Percentiles rank a stretch among this genome's conserved stretches.
Evolutionary conservation across 2,113 vertebrate genomes (phyloP).

Genomic region (Apteryx mantelli): DNA sequence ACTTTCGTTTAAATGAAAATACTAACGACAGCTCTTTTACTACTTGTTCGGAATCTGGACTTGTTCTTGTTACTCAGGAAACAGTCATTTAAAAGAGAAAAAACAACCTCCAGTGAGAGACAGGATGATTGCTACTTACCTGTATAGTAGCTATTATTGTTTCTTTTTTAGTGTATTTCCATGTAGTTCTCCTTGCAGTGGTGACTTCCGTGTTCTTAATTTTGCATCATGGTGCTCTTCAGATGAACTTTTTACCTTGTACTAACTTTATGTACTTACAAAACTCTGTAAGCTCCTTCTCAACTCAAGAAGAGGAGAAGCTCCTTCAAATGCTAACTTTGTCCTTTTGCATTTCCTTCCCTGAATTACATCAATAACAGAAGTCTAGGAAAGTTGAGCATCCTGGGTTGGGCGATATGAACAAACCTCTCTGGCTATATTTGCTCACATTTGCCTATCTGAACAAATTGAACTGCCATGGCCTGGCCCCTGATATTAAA

Average conservation of each 20-base stretch:
- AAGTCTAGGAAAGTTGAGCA: neutral
- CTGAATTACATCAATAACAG: neutral
- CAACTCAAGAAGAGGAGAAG: neutral
- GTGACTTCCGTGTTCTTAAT: neutral
- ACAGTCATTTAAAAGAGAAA: neutral
- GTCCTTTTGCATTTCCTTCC: neutral
- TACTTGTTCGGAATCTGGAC: neutral
- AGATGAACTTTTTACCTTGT: neutral
- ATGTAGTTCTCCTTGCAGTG: neutral
- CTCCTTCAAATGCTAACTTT: neutral
- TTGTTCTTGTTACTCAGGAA: neutral
- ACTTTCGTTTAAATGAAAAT: neutral
- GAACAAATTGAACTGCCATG: rapidly evolving
- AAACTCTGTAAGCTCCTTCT: neutral
- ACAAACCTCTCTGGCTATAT: neutral
- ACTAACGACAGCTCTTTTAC: neutral
- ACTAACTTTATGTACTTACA: neutral
- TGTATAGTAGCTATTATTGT: neutral
- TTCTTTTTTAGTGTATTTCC: neutral
- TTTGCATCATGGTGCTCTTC: neutral
- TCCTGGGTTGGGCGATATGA: neutral
- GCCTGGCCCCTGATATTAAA: neutral
- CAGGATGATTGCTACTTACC: neutral
- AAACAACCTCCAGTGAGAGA: neutral
- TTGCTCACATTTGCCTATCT: neutral